These are phyloP conservation scores for Lamprotornis superbus DNA, from an alignment of 2,113 vertebrate species.

Conservation along the genomic window DNA sequence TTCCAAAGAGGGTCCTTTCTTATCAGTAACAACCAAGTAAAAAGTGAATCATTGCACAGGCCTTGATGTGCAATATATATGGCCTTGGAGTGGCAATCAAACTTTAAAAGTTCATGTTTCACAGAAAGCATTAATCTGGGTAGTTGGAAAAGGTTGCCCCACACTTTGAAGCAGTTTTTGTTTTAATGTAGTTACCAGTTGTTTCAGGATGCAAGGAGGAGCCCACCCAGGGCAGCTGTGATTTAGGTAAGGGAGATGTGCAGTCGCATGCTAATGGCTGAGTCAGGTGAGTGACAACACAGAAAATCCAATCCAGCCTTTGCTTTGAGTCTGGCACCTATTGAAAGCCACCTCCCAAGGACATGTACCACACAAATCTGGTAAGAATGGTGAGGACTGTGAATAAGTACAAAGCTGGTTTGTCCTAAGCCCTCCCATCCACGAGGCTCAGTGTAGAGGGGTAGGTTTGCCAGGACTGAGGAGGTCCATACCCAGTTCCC, in stretches of 20 bases:
- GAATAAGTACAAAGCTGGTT: background rate
- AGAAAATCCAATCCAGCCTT: background rate
- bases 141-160: background rate
- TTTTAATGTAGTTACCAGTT: background rate
- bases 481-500: background rate
- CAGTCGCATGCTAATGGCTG: accelerated
- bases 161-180: background rate
- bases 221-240: background rate
- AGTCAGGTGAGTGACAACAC: background rate
- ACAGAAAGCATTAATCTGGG: background rate
- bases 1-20: slow-evolving; percentile 22
- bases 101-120: background rate
- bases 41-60: background rate
- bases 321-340: background rate
- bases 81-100: slow-evolving; percentile 6
- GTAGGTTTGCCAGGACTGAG: background rate
- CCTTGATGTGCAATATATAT: background rate
- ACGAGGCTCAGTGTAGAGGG: accelerated
- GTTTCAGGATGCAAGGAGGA: background rate
- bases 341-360: background rate
- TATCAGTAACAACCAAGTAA: background rate
- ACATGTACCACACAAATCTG: background rate
- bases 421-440: background rate
- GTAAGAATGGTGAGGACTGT: background rate
- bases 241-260: background rate